phyloP scores from a whole-genome alignment of 2,113 vertebrate genomes.

The Quiscalus mexicanus region DNA sequence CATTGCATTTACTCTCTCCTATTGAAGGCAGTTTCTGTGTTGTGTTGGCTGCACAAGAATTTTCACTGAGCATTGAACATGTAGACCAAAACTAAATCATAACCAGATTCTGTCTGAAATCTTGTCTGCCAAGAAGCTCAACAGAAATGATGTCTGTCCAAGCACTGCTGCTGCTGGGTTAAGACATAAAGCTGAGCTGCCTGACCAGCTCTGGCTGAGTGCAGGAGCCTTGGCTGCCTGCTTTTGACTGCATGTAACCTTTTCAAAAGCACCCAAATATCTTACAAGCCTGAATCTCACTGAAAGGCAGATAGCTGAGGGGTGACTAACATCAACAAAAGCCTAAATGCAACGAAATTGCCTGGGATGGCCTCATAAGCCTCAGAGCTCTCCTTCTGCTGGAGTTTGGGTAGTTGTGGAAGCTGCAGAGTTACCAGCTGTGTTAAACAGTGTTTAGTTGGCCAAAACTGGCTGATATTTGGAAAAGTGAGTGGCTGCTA shows the following conservation, averaged over 20 bases:
- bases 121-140: constrained; percentile 32
- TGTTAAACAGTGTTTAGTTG: background rate
- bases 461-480: background rate
- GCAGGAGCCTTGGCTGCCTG: background rate
- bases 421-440: background rate
- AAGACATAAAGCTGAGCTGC: background rate
- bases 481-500: background rate
- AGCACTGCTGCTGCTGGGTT: background rate
- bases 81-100: constrained; percentile 25
- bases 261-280: background rate
- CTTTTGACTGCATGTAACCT: background rate
- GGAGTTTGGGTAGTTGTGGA: background rate
- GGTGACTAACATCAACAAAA: background rate
- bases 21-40: background rate
- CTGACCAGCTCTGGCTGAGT: background rate
- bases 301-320: background rate
- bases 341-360: background rate
- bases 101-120: constrained; percentile 39
- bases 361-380: background rate
- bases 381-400: background rate
- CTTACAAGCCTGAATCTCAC: background rate
- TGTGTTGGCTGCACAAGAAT: background rate
- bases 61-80: background rate
- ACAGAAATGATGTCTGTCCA: background rate
- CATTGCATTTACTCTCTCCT: background rate